Evolutionary conservation across 53 echinoderm and acorn worm species (phyloP).

Genomic region (Luidia sarsii): DNA sequence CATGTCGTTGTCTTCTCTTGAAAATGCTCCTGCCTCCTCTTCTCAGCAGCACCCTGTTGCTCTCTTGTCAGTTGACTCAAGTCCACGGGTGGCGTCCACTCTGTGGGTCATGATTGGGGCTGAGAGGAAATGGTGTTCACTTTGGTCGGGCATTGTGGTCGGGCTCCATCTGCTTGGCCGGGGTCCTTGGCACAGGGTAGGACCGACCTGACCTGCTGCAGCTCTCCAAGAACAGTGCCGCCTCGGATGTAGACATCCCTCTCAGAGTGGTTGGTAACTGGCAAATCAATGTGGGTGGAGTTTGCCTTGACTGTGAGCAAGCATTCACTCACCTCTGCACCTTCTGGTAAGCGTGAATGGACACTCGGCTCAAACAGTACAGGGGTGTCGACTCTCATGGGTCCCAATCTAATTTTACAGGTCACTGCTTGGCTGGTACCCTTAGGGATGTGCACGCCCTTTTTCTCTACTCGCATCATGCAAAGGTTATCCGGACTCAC

Average conservation of each 20-base stretch:
- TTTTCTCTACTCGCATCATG: not conserved
- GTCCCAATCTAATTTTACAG: constrained; percentile 10
- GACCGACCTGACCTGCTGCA: constrained; percentile 37
- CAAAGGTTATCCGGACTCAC: not conserved
- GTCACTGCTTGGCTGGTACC: not conserved
- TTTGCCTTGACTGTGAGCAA: not conserved
- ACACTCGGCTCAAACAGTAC: constrained; percentile 33
- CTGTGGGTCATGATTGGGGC: not conserved
- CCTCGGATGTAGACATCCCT: not conserved
- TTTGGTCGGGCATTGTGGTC: not conserved
- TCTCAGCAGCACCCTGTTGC: constrained; percentile 1
- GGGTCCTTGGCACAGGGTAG: not conserved
- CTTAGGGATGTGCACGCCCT: not conserved
- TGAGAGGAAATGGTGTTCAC: not conserved
- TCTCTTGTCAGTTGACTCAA: constrained; percentile 19
- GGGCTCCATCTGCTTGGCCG: not conserved
- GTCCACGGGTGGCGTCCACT: constrained; percentile 27
- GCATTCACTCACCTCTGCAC: constrained; percentile 11
- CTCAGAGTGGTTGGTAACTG: constrained; percentile 5
- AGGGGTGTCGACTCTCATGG: constrained; percentile 11
- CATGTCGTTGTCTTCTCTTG: constrained; percentile 46
- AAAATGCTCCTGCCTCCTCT: constrained; percentile 50
- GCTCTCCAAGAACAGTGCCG: constrained; percentile 9
- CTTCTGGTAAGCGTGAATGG: constrained; percentile 12
- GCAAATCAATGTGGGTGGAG: constrained; percentile 2